Evolutionary conservation across 1,140 invertebrate species (phyloP).

Genomic region (Triops cancriformis): DNA sequence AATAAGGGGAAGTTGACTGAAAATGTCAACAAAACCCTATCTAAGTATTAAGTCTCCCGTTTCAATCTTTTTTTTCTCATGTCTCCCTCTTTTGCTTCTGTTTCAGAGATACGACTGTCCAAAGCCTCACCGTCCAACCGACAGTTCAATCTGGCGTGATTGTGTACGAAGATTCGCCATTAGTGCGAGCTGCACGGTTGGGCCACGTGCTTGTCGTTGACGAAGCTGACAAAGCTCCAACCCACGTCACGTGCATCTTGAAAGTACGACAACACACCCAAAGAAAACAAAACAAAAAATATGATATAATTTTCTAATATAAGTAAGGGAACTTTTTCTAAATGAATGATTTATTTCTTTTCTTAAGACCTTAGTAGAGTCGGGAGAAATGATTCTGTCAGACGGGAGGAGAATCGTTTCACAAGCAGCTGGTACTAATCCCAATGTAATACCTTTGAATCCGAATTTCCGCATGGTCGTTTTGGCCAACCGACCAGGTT

Average conservation of each 20-base stretch:
- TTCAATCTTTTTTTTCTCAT: neutral
- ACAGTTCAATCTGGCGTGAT: conserved; percentile 81
- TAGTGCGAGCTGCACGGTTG: conserved; percentile 79
- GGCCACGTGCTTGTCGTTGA: conserved; percentile 89
- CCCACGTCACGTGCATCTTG: conserved; percentile 89
- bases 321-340: neutral
- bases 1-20: too few relatives aligned
- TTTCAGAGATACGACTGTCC: conserved; percentile 86
- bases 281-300: too few relatives aligned
- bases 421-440: conserved; percentile 34
- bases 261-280: conserved; percentile 50
- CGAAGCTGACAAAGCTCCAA: conserved; percentile 94
- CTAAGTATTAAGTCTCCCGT: too few relatives aligned
- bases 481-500: conserved; percentile 90
- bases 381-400: conserved; percentile 87
- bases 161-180: conserved; percentile 84
- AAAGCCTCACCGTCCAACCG: conserved; percentile 84
- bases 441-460: conserved; percentile 62
- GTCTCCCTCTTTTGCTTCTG: conserved; percentile 27
- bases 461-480: conserved; percentile 84
- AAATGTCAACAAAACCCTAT: too few relatives aligned
- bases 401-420: conserved; percentile 83
- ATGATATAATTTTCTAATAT: too few relatives aligned
- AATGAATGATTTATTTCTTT: conserved; percentile 21
- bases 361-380: conserved; percentile 72